These are phyloP conservation scores for Cryptotis parvus DNA, from an alignment of 2,113 vertebrate genomes.

Conservation along the genomic window DNA sequence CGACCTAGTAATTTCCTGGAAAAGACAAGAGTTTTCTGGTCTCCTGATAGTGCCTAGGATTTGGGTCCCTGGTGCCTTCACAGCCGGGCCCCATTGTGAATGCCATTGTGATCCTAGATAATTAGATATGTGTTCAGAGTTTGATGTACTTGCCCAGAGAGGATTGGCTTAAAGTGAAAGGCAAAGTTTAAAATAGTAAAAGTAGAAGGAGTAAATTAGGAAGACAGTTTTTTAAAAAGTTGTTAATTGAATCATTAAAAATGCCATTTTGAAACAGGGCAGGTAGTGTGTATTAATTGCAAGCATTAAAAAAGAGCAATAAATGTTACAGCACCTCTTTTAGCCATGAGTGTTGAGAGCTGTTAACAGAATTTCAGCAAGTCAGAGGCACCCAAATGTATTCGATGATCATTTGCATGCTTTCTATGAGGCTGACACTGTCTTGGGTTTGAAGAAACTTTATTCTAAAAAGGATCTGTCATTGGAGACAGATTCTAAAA, in stretches of 20 bases:
- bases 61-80: constrained; percentile 62
- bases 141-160: constrained; percentile 77
- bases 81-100: constrained; percentile 66
- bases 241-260: constrained; percentile 83
- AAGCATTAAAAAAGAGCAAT: constrained; percentile 62
- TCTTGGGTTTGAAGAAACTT: constrained; percentile 31
- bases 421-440: background rate
- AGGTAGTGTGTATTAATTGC: constrained; percentile 73
- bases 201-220: constrained; percentile 79
- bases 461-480: background rate
- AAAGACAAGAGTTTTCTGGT: constrained; percentile 73
- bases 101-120: constrained; percentile 72
- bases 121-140: constrained; percentile 79
- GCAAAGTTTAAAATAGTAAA: constrained; percentile 80
- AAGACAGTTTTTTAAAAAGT: constrained; percentile 68
- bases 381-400: constrained; percentile 34
- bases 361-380: constrained; percentile 71
- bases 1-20: constrained; percentile 72
- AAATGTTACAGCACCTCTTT: constrained; percentile 69
- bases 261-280: constrained; percentile 76
- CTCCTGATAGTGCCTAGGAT: constrained; percentile 62
- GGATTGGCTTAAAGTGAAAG: constrained; percentile 65
- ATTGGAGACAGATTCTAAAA: background rate
- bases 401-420: background rate
- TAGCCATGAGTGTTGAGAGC: constrained; percentile 62